Percentiles rank a stretch among this genome's conserved stretches.
Evolutionary conservation across 2,888 invertebrate species (phyloP).

Genomic region (Tortrix viridana): DNA sequence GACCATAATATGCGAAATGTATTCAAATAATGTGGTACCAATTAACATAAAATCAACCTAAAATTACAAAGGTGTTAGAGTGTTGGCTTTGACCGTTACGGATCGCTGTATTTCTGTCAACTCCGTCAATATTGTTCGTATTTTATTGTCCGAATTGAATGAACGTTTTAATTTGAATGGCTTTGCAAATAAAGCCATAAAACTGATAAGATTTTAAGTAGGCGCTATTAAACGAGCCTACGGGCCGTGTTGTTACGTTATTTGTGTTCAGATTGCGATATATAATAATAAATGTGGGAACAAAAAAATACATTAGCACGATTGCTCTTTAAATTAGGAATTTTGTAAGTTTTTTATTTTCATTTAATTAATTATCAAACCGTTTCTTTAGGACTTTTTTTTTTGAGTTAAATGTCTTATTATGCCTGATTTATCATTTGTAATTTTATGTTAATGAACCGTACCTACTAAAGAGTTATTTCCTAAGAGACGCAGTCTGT

Average conservation of each 20-base stretch:
- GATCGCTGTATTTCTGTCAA: conserved; percentile 48
- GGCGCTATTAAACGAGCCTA: conserved; percentile 16
- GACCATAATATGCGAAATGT: conserved; percentile 29
- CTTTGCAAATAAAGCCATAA: conserved; percentile 39
- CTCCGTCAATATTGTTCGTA: conserved; percentile 45
- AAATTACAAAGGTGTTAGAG: conserved; percentile 47
- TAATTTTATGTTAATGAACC: too few relatives aligned
- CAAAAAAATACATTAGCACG: background rate
- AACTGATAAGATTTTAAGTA: conserved; percentile 36
- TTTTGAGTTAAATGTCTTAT: too few relatives aligned
- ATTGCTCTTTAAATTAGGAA: background rate
- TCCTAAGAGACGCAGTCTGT: too few relatives aligned
- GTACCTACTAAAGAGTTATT: too few relatives aligned
- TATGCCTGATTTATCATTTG: too few relatives aligned
- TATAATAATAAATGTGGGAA: conserved; percentile 7
- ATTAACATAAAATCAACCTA: conserved; percentile 46
- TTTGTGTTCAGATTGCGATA: conserved; percentile 2
- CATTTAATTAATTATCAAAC: too few relatives aligned
- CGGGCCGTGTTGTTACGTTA: background rate
- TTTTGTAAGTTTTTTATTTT: background rate
- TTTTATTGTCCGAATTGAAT: conserved; percentile 48
- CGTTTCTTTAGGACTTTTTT: too few relatives aligned
- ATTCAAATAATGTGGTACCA: conserved; percentile 36
- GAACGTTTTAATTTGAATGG: conserved; percentile 40
- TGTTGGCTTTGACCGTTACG: conserved; percentile 48